Evolutionary conservation across 1,140 invertebrate species (phyloP).

Genomic region (Stegodyphus dumicola): DNA sequence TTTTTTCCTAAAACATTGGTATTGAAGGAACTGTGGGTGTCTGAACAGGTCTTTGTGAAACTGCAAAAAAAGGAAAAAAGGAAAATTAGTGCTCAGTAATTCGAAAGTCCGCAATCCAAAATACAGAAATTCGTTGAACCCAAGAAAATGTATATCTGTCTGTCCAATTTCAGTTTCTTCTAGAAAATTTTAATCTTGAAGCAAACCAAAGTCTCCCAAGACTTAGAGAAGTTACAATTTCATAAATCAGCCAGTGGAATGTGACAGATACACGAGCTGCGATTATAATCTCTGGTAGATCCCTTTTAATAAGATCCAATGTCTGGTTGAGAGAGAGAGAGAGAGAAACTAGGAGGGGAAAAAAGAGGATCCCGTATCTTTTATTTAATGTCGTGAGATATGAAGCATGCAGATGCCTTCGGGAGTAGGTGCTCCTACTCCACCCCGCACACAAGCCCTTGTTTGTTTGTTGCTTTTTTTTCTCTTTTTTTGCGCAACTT

Average conservation of each 20-base stretch:
- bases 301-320: not conserved
- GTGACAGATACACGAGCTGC: too few relatives aligned
- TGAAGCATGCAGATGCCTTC: not conserved
- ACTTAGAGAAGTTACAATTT: too few relatives aligned
- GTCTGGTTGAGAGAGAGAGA: not conserved
- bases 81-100: not conserved
- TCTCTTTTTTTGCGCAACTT: not conserved
- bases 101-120: not conserved
- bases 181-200: too few relatives aligned
- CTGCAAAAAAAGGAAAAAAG: too few relatives aligned
- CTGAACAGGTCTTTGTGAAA: too few relatives aligned
- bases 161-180: too few relatives aligned
- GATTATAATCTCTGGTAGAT: too few relatives aligned
- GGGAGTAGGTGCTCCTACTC: too few relatives aligned
- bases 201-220: too few relatives aligned
- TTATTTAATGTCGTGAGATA: slow-evolving; percentile 1
- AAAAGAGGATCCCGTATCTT: not conserved
- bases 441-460: not conserved
- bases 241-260: too few relatives aligned
- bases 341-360: not conserved
- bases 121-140: not conserved
- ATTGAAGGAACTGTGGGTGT: too few relatives aligned
- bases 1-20: too few relatives aligned
- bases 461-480: not conserved
- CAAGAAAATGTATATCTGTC: not conserved